phyloP scores from a whole-genome alignment of 2,797 vertebrate species.

The Distichodus sexfasciatus region DNA sequence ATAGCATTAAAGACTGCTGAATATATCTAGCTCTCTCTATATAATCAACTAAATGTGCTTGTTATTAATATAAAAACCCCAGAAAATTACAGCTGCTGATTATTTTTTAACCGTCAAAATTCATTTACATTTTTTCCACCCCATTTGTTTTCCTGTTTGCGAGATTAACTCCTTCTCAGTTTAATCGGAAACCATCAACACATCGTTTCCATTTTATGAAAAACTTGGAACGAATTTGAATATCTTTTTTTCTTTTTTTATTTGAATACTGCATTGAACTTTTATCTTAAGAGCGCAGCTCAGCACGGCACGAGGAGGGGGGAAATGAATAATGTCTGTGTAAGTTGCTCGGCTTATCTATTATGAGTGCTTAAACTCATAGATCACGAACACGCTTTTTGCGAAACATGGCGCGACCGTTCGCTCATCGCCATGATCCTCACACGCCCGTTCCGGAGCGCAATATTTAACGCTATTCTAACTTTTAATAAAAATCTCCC shows the following conservation, averaged over 20 bases:
- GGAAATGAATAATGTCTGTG: conserved; percentile 22
- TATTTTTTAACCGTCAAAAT: too few relatives aligned
- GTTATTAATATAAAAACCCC: too few relatives aligned
- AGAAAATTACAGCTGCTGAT: too few relatives aligned
- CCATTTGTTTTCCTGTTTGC: neutral
- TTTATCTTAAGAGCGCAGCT: conserved; percentile 9
- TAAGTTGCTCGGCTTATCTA: conserved; percentile 22
- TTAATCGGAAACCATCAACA: neutral
- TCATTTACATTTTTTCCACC: neutral
- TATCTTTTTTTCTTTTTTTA: neutral
- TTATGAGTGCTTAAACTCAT: conserved; percentile 16
- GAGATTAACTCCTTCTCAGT: neutral
- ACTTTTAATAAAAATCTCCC: conserved; percentile 12
- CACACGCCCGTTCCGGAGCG: neutral
- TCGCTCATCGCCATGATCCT: neutral
- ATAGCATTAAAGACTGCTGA: too few relatives aligned
- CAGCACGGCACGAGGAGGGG: too few relatives aligned
- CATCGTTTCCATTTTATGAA: neutral
- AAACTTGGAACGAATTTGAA: neutral
- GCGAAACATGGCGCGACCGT: neutral
- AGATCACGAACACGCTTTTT: conserved; percentile 4
- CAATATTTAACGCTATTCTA: conserved; percentile 11
- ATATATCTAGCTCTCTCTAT: too few relatives aligned
- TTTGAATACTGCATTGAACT: conserved; percentile 11
- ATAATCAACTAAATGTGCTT: too few relatives aligned